phyloP scores from a whole-genome alignment of 2,113 vertebrate genomes.

The Channa argus region DNA sequence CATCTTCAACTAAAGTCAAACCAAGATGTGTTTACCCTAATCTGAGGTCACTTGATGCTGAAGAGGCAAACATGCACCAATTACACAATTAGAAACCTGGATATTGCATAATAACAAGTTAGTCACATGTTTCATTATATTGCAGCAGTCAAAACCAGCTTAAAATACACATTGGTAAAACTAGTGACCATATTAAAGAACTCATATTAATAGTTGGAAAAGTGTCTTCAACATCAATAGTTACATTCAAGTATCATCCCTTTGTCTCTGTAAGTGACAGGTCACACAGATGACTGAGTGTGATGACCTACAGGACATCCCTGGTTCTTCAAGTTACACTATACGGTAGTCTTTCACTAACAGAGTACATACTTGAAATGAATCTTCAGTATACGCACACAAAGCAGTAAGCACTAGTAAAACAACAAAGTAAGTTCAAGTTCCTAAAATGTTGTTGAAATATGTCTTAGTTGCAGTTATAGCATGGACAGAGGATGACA shows the following conservation, averaged over 20 bases:
- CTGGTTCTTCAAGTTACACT: neutral
- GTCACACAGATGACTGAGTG: no score
- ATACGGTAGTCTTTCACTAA: no score
- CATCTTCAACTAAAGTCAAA: neutral
- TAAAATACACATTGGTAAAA: neutral
- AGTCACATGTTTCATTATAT: neutral
- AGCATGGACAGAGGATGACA: neutral
- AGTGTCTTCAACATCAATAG: neutral
- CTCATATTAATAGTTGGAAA: no score
- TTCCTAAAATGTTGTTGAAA: neutral
- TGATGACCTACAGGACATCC: no score
- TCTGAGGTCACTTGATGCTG: neutral
- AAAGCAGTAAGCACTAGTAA: neutral
- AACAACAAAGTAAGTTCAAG: neutral
- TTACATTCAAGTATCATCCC: neutral
- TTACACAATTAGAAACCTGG: neutral
- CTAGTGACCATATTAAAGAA: no score
- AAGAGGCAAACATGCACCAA: neutral
- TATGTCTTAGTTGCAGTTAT: neutral
- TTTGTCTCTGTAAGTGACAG: no score
- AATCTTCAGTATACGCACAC: no score
- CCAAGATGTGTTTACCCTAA: neutral
- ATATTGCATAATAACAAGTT: neutral
- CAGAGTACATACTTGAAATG: neutral
- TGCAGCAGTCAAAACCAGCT: neutral